Evolutionary conservation across 2,797 vertebrate genomes (phyloP).

Genomic region (Bryconaethiops microstoma): DNA sequence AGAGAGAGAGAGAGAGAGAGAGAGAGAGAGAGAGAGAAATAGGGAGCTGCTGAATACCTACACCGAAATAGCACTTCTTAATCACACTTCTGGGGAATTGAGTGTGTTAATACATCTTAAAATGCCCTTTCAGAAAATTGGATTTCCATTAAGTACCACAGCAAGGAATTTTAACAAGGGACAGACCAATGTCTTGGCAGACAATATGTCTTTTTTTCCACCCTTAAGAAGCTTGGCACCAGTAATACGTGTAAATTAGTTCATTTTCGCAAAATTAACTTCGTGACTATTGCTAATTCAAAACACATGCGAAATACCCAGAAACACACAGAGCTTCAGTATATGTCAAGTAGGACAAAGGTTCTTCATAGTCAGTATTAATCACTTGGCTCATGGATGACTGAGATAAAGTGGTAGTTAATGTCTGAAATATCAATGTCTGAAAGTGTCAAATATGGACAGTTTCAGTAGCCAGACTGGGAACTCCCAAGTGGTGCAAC

Average conservation of each 20-base stretch:
- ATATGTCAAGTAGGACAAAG: neutral
- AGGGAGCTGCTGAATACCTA: constrained; percentile 13
- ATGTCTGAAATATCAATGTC: too few species aligned
- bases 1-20: constrained; percentile 6
- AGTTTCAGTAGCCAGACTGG: too few species aligned
- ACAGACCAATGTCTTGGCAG: constrained; percentile 65
- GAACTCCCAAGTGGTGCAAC: neutral
- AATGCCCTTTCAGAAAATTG: constrained; percentile 68
- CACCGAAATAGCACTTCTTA: constrained; percentile 35
- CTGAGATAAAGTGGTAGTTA: neutral
- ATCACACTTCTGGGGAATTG: constrained; percentile 56
- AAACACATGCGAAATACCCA: constrained; percentile 28
- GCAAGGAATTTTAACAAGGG: constrained; percentile 72
- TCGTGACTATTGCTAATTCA: constrained; percentile 38
- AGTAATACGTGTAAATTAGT: constrained; percentile 54
- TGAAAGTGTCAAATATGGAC: too few species aligned
- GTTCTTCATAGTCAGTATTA: constrained; percentile 4
- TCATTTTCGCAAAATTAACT: constrained; percentile 54
- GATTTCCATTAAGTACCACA: constrained; percentile 74
- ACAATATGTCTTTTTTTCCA: constrained; percentile 52
- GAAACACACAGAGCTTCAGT: constrained; percentile 13
- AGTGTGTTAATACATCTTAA: constrained; percentile 70
- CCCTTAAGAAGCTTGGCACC: constrained; percentile 42
- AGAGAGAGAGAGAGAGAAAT: neutral
- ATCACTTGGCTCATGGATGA: neutral